phyloP scores from a whole-genome alignment of 2,797 vertebrate genomes.

The Enteromius argenteus region DNA sequence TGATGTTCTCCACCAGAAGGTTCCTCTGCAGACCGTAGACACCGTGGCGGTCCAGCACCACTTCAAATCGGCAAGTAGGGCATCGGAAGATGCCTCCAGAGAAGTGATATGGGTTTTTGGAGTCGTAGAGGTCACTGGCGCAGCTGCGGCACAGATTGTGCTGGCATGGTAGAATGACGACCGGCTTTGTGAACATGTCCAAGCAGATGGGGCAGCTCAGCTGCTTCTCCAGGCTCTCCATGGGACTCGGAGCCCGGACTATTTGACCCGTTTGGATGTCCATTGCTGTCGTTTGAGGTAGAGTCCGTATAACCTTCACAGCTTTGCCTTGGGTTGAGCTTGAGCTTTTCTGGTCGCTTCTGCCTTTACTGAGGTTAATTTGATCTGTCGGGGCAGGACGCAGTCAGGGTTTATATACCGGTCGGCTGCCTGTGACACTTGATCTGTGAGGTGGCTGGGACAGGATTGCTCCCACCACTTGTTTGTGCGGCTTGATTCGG shows the following conservation, averaged over 20 bases:
- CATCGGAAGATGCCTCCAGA: slow-evolving; percentile 90
- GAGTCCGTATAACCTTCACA: slow-evolving; percentile 32
- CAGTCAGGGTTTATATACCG: slow-evolving; percentile 63
- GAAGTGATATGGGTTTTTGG: slow-evolving; percentile 73
- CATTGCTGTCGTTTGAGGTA: slow-evolving; percentile 59
- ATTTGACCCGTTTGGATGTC: slow-evolving; percentile 69
- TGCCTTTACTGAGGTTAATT: slow-evolving; percentile 53
- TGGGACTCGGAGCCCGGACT: slow-evolving; percentile 59
- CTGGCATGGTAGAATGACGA: slow-evolving; percentile 77
- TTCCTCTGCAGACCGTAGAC: slow-evolving; percentile 91
- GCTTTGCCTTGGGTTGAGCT: slow-evolving; percentile 5
- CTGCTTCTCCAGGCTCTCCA: slow-evolving; percentile 75
- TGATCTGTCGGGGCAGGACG: slow-evolving; percentile 53
- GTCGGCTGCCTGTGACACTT: slow-evolving; percentile 40
- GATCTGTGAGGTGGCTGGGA: slow-evolving; percentile 41
- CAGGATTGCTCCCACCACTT: slow-evolving; percentile 60
- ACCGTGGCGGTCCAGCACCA: slow-evolving; percentile 88
- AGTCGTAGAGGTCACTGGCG: slow-evolving; percentile 75
- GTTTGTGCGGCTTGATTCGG: slow-evolving; percentile 64
- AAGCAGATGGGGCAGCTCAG: slow-evolving; percentile 77
- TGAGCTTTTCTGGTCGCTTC: slow-evolving; percentile 24
- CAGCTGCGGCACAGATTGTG: slow-evolving; percentile 76
- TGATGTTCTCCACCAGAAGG: slow-evolving; percentile 92
- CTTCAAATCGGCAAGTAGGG: slow-evolving; percentile 89
- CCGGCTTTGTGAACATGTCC: slow-evolving; percentile 76